Evolutionary conservation across 2,888 invertebrate species (phyloP).

Genomic region (Heliconius aoede): DNA sequence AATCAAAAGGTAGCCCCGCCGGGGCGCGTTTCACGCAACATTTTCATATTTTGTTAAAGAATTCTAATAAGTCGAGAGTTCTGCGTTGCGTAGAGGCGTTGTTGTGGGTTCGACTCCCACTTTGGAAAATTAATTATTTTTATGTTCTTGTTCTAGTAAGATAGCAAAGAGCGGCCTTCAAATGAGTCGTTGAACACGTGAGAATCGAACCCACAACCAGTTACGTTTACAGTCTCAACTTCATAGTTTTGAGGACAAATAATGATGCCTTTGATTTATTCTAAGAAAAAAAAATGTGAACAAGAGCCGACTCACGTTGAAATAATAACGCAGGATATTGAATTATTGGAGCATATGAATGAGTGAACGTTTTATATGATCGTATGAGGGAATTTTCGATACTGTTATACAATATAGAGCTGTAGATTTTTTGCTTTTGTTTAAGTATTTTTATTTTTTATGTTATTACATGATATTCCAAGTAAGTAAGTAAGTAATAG

Average conservation of each 20-base stretch:
- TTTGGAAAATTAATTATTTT: background rate
- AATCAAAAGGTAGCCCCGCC: slow-evolving; percentile 63
- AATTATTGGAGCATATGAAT: slow-evolving; percentile 9
- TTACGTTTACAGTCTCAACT: too few species aligned
- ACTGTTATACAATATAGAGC: background rate
- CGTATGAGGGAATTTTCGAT: background rate
- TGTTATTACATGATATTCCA: too few species aligned
- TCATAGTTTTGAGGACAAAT: too few species aligned
- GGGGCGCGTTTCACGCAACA: slow-evolving; percentile 62
- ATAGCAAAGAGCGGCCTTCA: too few species aligned
- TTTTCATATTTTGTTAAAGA: slow-evolving; percentile 49
- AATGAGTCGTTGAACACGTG: too few species aligned
- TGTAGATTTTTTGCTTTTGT: background rate
- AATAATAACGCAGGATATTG: slow-evolving; percentile 15
- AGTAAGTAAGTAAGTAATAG: too few species aligned
- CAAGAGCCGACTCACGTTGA: background rate
- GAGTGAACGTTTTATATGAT: background rate
- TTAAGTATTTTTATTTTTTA: background rate
- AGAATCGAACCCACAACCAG: too few species aligned
- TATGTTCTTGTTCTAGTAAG: background rate
- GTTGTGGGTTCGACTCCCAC: background rate
- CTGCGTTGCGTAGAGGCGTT: background rate
- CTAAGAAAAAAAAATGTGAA: slow-evolving; percentile 24
- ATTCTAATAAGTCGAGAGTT: slow-evolving; percentile 43
- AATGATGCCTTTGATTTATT: slow-evolving; percentile 35